Evolutionary conservation across 2,113 vertebrate species (phyloP).

Genomic region (Tiliqua scincoides): DNA sequence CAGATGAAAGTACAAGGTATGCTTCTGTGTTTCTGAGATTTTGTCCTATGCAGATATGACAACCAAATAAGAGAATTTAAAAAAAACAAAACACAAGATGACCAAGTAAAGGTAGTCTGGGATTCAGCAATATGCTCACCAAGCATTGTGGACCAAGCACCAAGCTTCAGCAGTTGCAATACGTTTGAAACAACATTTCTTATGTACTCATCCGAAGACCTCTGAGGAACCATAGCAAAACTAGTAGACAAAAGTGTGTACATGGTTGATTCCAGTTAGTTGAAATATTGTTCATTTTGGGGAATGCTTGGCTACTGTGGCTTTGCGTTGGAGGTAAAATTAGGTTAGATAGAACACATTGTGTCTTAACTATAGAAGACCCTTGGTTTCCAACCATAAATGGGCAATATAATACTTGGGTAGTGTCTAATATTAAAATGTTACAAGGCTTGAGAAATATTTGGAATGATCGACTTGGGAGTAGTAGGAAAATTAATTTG

Average conservation of each 20-base stretch:
- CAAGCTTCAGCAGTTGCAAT: neutral
- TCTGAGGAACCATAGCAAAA: neutral
- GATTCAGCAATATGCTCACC: conserved; percentile 14
- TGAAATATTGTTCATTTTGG: neutral
- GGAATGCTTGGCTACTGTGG: neutral
- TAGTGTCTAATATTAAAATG: neutral
- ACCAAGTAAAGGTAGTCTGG: neutral
- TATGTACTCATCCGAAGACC: neutral
- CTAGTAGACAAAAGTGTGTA: neutral
- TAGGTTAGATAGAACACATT: neutral
- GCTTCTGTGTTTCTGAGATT: neutral
- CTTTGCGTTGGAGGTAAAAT: neutral
- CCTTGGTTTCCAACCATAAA: neutral
- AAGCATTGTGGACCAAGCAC: neutral
- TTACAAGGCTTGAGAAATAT: neutral
- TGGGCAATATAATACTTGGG: neutral
- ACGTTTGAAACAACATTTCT: neutral
- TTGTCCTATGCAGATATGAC: neutral
- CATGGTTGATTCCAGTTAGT: neutral
- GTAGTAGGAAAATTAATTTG: neutral
- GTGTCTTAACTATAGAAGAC: neutral
- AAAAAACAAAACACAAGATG: neutral
- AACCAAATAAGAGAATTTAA: conserved; percentile 1
- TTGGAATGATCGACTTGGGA: neutral
- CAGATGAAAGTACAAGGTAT: too few species aligned